A percentile compares a stretch with the other conserved stretches of the same genome.
These are phyloP conservation scores for Cephus nigrinus DNA, from an alignment of 2,888 invertebrate genomes.

Conservation along the genomic window DNA sequence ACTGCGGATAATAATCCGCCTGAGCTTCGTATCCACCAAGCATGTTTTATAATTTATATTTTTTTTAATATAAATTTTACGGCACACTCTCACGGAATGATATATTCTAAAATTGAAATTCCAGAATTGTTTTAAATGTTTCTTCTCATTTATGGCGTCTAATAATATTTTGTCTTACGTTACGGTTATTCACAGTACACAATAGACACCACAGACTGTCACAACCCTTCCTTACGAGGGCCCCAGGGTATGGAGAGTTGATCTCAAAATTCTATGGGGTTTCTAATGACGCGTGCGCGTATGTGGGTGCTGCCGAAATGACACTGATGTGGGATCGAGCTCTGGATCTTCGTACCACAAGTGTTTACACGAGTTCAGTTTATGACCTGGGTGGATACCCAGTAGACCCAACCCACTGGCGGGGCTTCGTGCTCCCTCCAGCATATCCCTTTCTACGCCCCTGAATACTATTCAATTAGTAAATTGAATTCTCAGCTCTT, in stretches of 20 bases:
- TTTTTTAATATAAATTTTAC: neutral
- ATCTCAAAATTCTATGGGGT: neutral
- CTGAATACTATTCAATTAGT: slow-evolving; percentile 55
- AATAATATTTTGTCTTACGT: neutral
- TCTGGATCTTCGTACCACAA: slow-evolving; percentile 4
- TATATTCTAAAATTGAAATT: neutral
- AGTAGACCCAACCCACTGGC: slow-evolving; percentile 31
- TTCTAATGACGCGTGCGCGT: slow-evolving; percentile 37
- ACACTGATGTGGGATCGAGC: slow-evolving; percentile 39
- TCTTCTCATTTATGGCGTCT: neutral
- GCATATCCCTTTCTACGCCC: slow-evolving; percentile 9
- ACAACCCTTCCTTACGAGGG: neutral
- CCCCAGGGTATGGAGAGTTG: neutral
- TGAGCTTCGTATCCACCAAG: slow-evolving; percentile 62
- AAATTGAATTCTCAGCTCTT: slow-evolving; percentile 44
- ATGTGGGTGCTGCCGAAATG: slow-evolving; percentile 45
- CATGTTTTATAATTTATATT: slow-evolving; percentile 32
- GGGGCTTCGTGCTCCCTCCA: slow-evolving; percentile 7
- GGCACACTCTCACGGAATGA: neutral
- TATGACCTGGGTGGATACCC: slow-evolving; percentile 28
- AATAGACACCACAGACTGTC: neutral
- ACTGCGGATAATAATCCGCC: slow-evolving; percentile 62
- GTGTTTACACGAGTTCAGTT: slow-evolving; percentile 13
- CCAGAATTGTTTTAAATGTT: neutral
- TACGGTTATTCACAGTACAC: neutral